Conservation (phyloP, 2,888 invertebrate species). For the Drosophila maculinotata region DNA sequence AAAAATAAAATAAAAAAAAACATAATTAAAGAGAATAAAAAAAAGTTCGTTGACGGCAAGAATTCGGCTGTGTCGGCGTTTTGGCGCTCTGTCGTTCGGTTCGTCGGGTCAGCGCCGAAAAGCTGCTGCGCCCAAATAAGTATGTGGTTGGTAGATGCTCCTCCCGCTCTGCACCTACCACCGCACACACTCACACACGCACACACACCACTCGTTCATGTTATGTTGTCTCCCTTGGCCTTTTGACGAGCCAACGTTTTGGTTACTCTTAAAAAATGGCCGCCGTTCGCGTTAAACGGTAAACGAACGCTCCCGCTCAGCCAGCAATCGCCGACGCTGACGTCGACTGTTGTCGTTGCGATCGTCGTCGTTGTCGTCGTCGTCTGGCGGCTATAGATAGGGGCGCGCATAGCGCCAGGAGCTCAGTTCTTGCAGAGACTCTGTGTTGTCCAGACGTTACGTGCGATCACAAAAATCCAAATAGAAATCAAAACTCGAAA, state of each 20-base stretch:
- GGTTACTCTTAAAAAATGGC: slow-evolving; percentile 50
- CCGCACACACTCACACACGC: background rate
- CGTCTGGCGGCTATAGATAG: slow-evolving; percentile 72
- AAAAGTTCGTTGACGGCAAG: slow-evolving; percentile 36
- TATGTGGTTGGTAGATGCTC: slow-evolving; percentile 22
- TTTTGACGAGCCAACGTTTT: slow-evolving; percentile 20
- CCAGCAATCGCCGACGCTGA: slow-evolving; percentile 12
- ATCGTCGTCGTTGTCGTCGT: slow-evolving; percentile 13
- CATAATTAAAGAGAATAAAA: background rate
- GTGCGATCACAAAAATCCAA: slow-evolving; percentile 11
- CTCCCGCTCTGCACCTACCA: background rate
- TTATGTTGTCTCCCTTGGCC: slow-evolving; percentile 43
- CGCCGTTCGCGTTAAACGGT: slow-evolving; percentile 34
- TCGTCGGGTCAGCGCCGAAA: slow-evolving; percentile 23
- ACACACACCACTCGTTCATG: background rate
- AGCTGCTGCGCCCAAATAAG: slow-evolving; percentile 35
- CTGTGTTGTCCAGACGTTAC: slow-evolving; percentile 68
- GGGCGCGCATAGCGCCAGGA: slow-evolving; percentile 53
- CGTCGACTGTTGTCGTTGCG: background rate
- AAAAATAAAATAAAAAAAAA: slow-evolving; percentile 16
- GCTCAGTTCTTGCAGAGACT: slow-evolving; percentile 80
- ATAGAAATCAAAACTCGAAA: slow-evolving; percentile 14
- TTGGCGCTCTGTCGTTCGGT: slow-evolving; percentile 17
- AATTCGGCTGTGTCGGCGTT: slow-evolving; percentile 16
- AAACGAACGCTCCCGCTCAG: slow-evolving; percentile 27